Conservation (phyloP, 2,797 vertebrate species). For the Hoplostethus mediterraneus region DNA sequence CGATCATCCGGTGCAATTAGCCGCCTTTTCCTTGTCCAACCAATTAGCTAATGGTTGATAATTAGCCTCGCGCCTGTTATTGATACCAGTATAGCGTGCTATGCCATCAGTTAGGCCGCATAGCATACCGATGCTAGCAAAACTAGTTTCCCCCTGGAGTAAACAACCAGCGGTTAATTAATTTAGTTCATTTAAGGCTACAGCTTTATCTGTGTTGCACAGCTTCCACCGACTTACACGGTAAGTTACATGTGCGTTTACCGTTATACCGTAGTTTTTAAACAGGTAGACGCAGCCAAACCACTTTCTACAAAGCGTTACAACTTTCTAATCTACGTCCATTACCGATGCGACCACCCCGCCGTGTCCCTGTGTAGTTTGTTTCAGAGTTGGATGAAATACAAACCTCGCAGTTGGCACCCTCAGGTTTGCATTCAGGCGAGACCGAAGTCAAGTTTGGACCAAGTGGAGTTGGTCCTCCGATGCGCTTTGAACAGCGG, state of each 20-base stretch:
- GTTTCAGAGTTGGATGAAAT: too few relatives aligned
- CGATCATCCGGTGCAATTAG: background rate
- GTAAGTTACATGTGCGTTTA: background rate
- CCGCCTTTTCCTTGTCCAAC: background rate
- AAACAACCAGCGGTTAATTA: background rate
- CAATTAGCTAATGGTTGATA: background rate
- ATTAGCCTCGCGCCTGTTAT: slow-evolving; percentile 5
- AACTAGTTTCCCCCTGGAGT: accelerated
- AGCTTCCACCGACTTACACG: background rate
- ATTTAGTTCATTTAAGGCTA: background rate
- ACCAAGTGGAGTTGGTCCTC: too few relatives aligned
- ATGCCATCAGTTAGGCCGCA: slow-evolving; percentile 34
- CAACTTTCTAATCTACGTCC: too few relatives aligned
- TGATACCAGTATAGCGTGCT: slow-evolving; percentile 2
- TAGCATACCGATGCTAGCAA: slow-evolving; percentile 54
- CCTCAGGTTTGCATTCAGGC: background rate
- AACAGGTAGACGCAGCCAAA: too few relatives aligned
- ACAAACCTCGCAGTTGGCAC: too few relatives aligned
- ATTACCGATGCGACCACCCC: too few relatives aligned
- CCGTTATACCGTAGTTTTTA: too few relatives aligned
- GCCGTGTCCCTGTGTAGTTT: too few relatives aligned
- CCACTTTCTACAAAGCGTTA: too few relatives aligned
- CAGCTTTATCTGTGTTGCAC: too few relatives aligned
- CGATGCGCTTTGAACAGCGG: too few relatives aligned
- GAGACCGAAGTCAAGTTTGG: background rate